Conservation (phyloP, 2,797 vertebrate genomes). For the Chiroxiphia lanceolata region DNA sequence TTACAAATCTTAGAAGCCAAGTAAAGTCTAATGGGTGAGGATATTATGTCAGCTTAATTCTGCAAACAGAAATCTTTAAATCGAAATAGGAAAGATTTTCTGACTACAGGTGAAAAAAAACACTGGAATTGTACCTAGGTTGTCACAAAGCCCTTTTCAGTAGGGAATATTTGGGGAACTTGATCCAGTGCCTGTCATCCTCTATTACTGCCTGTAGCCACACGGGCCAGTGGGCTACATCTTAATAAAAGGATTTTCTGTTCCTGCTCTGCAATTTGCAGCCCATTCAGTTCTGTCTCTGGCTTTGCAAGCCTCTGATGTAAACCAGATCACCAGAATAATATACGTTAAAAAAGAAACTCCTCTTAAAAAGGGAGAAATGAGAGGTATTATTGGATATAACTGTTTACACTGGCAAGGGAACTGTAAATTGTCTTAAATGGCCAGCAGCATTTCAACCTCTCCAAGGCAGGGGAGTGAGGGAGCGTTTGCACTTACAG, state of each 20-base stretch:
- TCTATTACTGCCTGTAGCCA: not conserved
- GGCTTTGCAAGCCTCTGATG: not conserved
- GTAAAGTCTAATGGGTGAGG: not conserved
- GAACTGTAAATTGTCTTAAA: slow-evolving; percentile 50
- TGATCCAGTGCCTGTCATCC: not conserved
- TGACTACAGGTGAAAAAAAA: not conserved
- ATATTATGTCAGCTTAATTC: not conserved
- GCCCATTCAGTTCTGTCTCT: not conserved
- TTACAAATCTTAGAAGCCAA: not conserved
- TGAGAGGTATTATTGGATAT: slow-evolving; percentile 5
- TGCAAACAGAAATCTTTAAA: not conserved
- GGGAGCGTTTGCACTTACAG: slow-evolving; percentile 10
- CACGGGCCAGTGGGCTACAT: not conserved
- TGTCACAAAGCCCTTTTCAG: not conserved
- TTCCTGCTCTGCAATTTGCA: not conserved
- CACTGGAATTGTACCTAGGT: not conserved
- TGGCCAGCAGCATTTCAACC: slow-evolving; percentile 8
- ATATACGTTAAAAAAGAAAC: not conserved
- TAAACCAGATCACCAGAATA: not conserved
- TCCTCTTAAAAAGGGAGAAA: not conserved
- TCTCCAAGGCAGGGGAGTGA: not conserved
- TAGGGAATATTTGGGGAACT: not conserved
- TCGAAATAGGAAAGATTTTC: not conserved
- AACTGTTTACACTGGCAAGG: slow-evolving; percentile 14
- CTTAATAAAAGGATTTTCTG: not conserved